Conservation (phyloP, 2,888 invertebrate species). For the Allophyes oxyacanthae region DNA sequence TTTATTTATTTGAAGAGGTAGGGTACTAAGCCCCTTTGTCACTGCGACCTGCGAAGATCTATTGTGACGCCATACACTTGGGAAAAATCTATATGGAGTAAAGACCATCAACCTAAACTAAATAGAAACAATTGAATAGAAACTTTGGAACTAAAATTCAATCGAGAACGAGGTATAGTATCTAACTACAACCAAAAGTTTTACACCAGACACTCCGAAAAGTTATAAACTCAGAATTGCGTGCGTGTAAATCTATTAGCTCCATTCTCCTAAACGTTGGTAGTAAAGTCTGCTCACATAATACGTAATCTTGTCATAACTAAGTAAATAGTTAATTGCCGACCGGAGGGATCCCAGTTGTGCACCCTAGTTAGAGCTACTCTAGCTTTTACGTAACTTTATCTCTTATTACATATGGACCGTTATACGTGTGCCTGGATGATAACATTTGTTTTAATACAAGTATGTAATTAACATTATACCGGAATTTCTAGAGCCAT, state of each 20-base stretch:
- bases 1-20: no score
- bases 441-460: constrained; percentile 49
- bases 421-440: constrained; percentile 31
- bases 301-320: constrained; percentile 61
- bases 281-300: constrained; percentile 43
- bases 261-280: constrained; percentile 36
- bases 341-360: constrained; percentile 44
- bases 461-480: constrained; percentile 47
- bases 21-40: no score
- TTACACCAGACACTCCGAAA: constrained; percentile 12
- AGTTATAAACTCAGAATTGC: constrained; percentile 20
- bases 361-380: constrained; percentile 19
- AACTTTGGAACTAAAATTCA: constrained; percentile 17
- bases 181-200: constrained; percentile 35
- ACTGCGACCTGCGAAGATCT: no score
- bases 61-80: no score
- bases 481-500: constrained; percentile 32
- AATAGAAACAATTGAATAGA: constrained; percentile 8
- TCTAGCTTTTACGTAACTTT: constrained; percentile 44
- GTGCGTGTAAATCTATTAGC: constrained; percentile 30
- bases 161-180: constrained; percentile 5
- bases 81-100: no score
- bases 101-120: not conserved
- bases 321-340: constrained; percentile 63
- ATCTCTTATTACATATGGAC: constrained; percentile 57